Percentiles rank a stretch among this genome's conserved stretches.
phyloP scores from a whole-genome alignment of 2,113 vertebrate species.

The Melozone crissalis region DNA sequence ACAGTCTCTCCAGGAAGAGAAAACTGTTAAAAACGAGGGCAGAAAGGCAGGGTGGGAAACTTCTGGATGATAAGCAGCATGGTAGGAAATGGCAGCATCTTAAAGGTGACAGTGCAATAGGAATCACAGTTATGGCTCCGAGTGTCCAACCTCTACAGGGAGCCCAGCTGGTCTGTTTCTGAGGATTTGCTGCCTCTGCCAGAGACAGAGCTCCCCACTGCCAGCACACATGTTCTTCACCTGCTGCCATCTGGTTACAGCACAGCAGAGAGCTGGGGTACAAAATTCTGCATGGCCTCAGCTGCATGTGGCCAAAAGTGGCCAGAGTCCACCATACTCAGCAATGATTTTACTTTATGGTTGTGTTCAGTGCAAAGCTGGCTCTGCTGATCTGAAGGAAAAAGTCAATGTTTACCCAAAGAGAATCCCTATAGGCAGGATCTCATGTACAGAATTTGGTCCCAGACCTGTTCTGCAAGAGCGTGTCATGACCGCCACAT shows the following conservation, averaged over 20 bases:
- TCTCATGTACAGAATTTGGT: not conserved
- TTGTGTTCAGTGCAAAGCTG: not conserved
- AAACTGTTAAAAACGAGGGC: not conserved
- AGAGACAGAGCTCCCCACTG: not conserved
- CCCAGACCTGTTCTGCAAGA: not conserved
- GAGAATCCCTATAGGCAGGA: not conserved
- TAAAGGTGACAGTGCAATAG: not conserved
- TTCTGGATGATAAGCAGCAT: not conserved
- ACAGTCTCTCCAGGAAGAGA: not conserved
- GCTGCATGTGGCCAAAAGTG: not conserved
- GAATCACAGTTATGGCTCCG: not conserved
- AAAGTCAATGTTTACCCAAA: not conserved
- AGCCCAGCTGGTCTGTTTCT: not conserved
- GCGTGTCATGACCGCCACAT: fast-evolving
- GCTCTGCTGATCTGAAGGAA: not conserved
- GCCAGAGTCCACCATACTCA: not conserved
- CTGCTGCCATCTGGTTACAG: not conserved
- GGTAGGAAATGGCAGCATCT: not conserved
- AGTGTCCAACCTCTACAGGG: not conserved
- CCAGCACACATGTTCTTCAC: not conserved
- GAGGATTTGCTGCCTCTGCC: not conserved
- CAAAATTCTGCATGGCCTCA: not conserved
- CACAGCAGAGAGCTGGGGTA: not conserved
- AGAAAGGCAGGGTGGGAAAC: not conserved
- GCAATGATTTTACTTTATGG: not conserved